These are phyloP conservation scores for Uropetala carovei DNA, from an alignment of 2,888 invertebrate genomes.

Conservation along the genomic window DNA sequence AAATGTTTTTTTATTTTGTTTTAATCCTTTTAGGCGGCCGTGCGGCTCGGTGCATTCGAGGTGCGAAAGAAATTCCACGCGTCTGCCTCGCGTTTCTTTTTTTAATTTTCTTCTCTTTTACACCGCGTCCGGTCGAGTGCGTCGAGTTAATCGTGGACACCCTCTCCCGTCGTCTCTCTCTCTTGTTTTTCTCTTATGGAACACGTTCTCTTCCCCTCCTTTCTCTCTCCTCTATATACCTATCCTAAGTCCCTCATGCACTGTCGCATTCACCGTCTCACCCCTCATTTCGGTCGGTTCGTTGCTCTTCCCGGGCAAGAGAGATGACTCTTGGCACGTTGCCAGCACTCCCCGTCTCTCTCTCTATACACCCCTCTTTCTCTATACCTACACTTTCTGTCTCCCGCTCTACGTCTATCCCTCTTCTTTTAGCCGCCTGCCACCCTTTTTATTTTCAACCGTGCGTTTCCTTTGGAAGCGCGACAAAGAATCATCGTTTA, in stretches of 20 bases:
- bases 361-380: not conserved
- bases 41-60: too few relatives aligned
- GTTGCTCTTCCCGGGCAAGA: conserved; percentile 72
- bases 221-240: conserved; percentile 66
- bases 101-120: too few relatives aligned
- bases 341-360: not conserved
- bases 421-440: too few relatives aligned
- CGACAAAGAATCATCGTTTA: not conserved
- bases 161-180: not conserved
- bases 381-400: not conserved
- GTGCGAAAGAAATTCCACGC: too few relatives aligned
- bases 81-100: too few relatives aligned
- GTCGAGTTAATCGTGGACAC: too few relatives aligned
- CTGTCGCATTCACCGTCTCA: conserved; percentile 10
- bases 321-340: conserved; percentile 14
- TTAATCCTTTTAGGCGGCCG: too few relatives aligned
- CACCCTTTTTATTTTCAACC: not conserved
- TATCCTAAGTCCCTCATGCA: conserved; percentile 71
- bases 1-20: too few relatives aligned
- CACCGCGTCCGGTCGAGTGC: too few relatives aligned
- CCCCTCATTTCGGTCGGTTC: conserved; percentile 69
- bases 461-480: conserved; percentile 30
- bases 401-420: not conserved
- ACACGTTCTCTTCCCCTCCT: too few relatives aligned
- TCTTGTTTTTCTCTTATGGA: conserved; percentile 71